Base-by-base conservation (phyloP, 2,113 vertebrate genomes). In the Lonchura striata region DNA sequence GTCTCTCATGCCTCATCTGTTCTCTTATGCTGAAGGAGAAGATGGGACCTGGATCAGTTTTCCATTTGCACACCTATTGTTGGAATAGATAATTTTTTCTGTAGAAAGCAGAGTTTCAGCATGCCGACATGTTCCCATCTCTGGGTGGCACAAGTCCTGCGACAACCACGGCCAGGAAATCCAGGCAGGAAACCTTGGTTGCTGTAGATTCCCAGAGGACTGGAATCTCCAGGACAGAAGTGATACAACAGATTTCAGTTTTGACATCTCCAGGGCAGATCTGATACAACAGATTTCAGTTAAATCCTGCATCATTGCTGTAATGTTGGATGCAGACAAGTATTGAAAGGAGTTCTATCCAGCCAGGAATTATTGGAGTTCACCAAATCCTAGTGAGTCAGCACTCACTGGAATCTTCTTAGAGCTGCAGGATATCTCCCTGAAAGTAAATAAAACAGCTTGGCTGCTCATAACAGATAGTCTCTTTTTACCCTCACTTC, bases 1-100 rank as follows among this genome's bases (percentile, higher is more conserved):
- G 87, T 96, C 78, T 86, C 93, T 94, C 79, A 83, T 94, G 88
- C 85, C 88, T 95, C 93, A 91, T 97, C 94, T 78, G 56, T 95
- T 94, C 85, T 86, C 79, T 80, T 68, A 39, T 6, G 68, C 79
- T 77, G 88, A 80, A 95, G 76, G 35, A 86, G 63, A 94, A 85
- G 87, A 92, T 93, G 79, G 68, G 71, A 69, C 78, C 81, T 80
- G 90, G 85, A 87, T 92, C 90, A 63, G 21, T 89, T 96, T 91
- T 90, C 91, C 87, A 87, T 89, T 90, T 85, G 70, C 37, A 84
- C 63, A 28, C 82, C 79, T 86, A 28, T 90, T 92, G 56, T 49
- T 60, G 65, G 80, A 77, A 68, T 19, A 79, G 82, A 77, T 39
- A 3, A 82, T 94, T 85, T 61, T 31, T 92, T 33, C 57, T 65